phyloP scores from a whole-genome alignment of 2,888 invertebrate genomes.

The Drosophila acutilabella region DNA sequence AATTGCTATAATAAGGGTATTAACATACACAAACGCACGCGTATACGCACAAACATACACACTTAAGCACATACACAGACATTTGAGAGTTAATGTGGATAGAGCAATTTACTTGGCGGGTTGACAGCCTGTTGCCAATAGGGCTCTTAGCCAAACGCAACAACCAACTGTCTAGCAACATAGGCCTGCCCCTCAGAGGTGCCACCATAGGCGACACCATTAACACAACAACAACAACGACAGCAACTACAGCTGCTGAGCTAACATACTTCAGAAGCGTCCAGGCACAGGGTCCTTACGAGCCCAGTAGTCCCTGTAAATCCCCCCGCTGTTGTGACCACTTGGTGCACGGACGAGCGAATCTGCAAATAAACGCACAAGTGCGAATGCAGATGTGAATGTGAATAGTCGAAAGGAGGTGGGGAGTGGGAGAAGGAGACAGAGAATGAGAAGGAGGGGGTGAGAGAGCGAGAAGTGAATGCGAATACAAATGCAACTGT shows the following conservation, averaged over 20 bases:
- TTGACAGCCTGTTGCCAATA: slow-evolving; percentile 40
- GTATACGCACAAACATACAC: background rate
- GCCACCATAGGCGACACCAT: slow-evolving; percentile 41
- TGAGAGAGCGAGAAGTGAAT: slow-evolving; percentile 2
- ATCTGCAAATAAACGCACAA: slow-evolving; percentile 50
- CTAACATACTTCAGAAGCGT: slow-evolving; percentile 26
- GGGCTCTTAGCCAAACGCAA: slow-evolving; percentile 8
- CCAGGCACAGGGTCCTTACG: slow-evolving; percentile 15
- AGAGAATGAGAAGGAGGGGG: background rate
- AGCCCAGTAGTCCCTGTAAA: background rate
- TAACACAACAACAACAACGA: slow-evolving; percentile 40
- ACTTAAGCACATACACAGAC: background rate
- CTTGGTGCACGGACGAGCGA: slow-evolving; percentile 32
- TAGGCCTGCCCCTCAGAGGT: background rate
- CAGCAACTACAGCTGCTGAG: slow-evolving; percentile 16
- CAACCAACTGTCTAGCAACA: background rate
- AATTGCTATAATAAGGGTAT: too few species aligned
- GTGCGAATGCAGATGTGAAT: slow-evolving; percentile 25
- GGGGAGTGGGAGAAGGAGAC: background rate
- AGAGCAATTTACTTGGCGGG: slow-evolving; percentile 24
- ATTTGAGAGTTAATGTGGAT: slow-evolving; percentile 11
- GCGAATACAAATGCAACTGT: slow-evolving; percentile 29
- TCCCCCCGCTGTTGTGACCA: slow-evolving; percentile 10
- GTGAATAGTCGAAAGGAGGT: background rate
- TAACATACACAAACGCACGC: too few species aligned